Evolutionary conservation across 92 coral and sea anemone genomes (phyloP).

Genomic region (Ricordea florida): DNA sequence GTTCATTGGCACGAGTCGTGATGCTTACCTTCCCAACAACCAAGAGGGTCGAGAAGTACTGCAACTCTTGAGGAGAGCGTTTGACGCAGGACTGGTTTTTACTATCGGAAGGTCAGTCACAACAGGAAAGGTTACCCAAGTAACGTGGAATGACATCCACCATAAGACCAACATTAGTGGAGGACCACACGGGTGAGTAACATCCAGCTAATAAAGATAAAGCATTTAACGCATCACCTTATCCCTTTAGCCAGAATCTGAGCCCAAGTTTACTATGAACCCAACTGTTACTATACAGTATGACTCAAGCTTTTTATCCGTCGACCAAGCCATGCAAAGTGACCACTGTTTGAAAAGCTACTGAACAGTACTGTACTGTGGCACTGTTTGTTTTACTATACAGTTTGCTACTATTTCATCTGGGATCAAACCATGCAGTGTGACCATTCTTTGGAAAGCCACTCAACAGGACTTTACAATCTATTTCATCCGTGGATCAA

Average conservation of each 20-base stretch:
- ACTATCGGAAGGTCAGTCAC: constrained; percentile 75
- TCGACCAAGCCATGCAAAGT: no score
- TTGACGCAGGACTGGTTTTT: constrained; percentile 74
- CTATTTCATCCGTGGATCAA: no score
- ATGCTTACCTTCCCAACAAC: constrained; percentile 65
- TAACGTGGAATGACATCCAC: constrained; percentile 83
- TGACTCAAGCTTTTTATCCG: no score
- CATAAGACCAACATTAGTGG: constrained; percentile 72
- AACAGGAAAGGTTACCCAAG: constrained; percentile 46
- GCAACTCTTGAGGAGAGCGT: constrained; percentile 68
- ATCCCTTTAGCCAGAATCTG: not conserved
- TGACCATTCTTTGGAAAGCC: no score
- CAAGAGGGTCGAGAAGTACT: constrained; percentile 71
- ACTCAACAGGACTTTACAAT: no score
- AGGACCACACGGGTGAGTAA: constrained; percentile 65
- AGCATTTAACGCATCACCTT: not conserved
- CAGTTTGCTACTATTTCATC: no score
- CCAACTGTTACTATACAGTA: no score
- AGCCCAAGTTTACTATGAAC: not conserved
- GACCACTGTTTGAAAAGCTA: no score
- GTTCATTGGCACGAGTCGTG: constrained; percentile 54
- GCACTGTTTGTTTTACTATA: no score
- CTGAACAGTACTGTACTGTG: no score
- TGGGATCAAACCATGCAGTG: no score
- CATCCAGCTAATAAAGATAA: not conserved